A percentile compares a stretch with the other conserved stretches of the same genome.
Evolutionary conservation across 2,888 invertebrate genomes (phyloP).

Genomic region (Cryptus armator): DNA sequence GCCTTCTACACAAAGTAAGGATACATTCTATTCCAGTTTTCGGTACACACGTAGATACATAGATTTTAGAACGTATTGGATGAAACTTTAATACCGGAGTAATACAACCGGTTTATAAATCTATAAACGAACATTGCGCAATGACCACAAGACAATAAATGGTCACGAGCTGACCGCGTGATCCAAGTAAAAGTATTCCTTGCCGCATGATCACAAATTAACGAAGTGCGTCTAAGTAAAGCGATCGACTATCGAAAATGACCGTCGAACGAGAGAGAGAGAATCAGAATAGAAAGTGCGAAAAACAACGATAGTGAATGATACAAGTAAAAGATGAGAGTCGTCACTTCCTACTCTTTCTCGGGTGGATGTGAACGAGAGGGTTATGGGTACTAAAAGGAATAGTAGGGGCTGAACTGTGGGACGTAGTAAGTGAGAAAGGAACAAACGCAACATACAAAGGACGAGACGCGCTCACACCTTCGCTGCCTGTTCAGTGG

Average conservation of each 20-base stretch:
- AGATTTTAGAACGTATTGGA: conserved; percentile 26
- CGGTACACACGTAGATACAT: neutral
- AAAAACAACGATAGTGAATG: conserved; percentile 40
- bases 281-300: conserved; percentile 74
- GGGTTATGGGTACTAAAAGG: conserved; percentile 54
- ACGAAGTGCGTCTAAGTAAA: conserved; percentile 74
- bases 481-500: conserved; percentile 67
- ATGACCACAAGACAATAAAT: conserved; percentile 79
- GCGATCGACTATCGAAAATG: conserved; percentile 35
- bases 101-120: conserved; percentile 71
- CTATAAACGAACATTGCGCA: conserved; percentile 74
- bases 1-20: conserved; percentile 85
- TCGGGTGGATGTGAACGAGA: conserved; percentile 39
- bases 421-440: conserved; percentile 44
- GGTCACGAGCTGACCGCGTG: conserved; percentile 75
- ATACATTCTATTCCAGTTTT: neutral
- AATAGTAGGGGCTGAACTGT: conserved; percentile 49
- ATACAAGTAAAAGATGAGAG: neutral
- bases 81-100: conserved; percentile 1
- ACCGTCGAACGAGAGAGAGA: conserved; percentile 28
- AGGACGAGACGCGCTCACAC: conserved; percentile 64
- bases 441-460: conserved; percentile 40
- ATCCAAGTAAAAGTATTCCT: conserved; percentile 80
- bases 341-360: neutral
- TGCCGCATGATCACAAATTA: conserved; percentile 82